Evolutionary conservation across 1,140 invertebrate species (phyloP).

Genomic region (Aphaenogaster floridana): DNA sequence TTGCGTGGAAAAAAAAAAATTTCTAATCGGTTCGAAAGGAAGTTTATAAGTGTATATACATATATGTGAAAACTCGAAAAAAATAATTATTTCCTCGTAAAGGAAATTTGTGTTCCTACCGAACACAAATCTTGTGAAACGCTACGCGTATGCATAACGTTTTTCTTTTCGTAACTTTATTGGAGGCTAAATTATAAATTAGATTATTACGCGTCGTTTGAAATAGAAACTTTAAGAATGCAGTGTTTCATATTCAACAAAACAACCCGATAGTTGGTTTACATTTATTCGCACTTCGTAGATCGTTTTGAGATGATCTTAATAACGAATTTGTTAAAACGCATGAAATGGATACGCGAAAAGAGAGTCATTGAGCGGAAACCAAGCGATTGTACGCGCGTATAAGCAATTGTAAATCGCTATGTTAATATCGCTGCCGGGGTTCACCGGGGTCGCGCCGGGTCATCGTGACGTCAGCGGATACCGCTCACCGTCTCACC

Average conservation of each 20-base stretch:
- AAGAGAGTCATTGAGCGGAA: constrained; percentile 53
- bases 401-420: constrained; percentile 79
- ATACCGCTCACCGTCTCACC: constrained; percentile 80
- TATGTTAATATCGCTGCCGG: constrained; percentile 78
- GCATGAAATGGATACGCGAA: constrained; percentile 21
- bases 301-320: constrained; percentile 1
- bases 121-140: background rate
- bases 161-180: background rate
- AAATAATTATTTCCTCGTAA: background rate
- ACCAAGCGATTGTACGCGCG: constrained; percentile 29
- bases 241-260: background rate
- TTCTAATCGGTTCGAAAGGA: background rate
- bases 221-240: background rate
- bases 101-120: background rate
- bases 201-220: background rate
- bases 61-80: background rate
- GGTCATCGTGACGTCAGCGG: constrained; percentile 84
- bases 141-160: background rate
- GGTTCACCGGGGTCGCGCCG: constrained; percentile 82
- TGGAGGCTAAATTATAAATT: background rate
- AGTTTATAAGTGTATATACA: background rate
- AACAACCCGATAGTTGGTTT: background rate
- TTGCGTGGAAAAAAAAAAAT: background rate
- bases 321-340: constrained; percentile 27
- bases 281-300: background rate